A percentile compares a stretch with the other conserved stretches of the same genome.
phyloP scores from a whole-genome alignment of 2,888 invertebrate species.

The Neria commutata region DNA sequence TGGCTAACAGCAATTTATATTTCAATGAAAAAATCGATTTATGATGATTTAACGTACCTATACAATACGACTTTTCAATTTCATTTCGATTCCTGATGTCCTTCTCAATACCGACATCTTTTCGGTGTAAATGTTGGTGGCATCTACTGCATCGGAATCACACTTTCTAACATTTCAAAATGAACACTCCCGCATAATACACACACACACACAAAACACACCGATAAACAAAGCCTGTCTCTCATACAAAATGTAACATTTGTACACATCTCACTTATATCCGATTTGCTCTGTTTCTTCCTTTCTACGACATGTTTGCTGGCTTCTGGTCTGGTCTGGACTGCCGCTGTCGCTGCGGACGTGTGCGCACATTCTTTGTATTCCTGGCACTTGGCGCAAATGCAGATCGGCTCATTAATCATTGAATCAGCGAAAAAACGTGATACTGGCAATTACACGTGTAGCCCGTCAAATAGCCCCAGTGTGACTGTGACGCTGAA shows the following conservation, averaged over 20 bases:
- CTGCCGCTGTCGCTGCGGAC: conserved; percentile 24
- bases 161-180: no score
- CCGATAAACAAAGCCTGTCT: not conserved
- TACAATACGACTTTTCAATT: no score
- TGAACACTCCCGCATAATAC: no score
- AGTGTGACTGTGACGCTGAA: conserved; percentile 88
- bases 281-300: not conserved
- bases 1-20: no score
- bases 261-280: not conserved
- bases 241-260: not conserved
- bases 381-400: not conserved
- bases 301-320: not conserved
- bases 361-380: conserved; percentile 10
- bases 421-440: conserved; percentile 62
- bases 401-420: conserved; percentile 62
- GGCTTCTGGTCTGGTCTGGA: no score
- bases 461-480: conserved; percentile 91
- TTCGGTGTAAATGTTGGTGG: no score
- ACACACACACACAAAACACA: not conserved
- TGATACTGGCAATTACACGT: conserved; percentile 83
- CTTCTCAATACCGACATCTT: no score
- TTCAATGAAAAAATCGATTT: no score
- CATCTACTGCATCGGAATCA: no score
- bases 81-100: no score
- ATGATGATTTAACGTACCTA: no score